Evolutionary conservation across 2,888 invertebrate genomes (phyloP).

Genomic region (Amphipoea lucens): DNA sequence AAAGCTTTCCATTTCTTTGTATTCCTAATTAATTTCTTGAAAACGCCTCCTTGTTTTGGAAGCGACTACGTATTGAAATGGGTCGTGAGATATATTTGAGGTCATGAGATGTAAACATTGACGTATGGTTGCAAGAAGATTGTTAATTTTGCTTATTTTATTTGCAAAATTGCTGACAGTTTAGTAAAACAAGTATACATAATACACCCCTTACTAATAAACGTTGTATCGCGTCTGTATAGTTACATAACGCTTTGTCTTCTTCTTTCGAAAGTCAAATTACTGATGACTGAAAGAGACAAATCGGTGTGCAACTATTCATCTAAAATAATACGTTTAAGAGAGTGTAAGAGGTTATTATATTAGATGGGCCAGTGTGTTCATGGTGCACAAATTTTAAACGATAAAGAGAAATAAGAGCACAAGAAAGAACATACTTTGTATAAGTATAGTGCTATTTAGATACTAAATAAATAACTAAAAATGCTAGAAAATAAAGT

Average conservation of each 20-base stretch:
- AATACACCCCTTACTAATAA: too few species aligned
- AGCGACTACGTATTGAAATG: slow-evolving; percentile 60
- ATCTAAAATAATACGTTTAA: too few species aligned
- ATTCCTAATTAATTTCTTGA: slow-evolving; percentile 62
- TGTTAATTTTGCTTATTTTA: neutral
- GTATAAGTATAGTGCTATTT: neutral
- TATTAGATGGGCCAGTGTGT: neutral
- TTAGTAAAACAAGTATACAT: neutral
- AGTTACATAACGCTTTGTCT: too few species aligned
- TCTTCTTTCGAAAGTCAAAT: too few species aligned
- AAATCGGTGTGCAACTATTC: too few species aligned
- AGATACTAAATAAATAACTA: neutral
- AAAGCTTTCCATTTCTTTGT: slow-evolving; percentile 25
- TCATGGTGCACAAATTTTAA: neutral
- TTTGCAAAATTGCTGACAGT: neutral
- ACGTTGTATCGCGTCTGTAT: too few species aligned
- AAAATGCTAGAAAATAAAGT: neutral
- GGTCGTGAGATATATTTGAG: slow-evolving; percentile 44
- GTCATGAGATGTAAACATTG: slow-evolving; percentile 5
- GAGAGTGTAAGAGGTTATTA: too few species aligned
- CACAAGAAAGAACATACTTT: neutral
- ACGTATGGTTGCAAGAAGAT: neutral
- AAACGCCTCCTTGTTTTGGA: slow-evolving; percentile 49
- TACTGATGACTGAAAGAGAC: too few species aligned
- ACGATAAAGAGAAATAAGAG: neutral